These are phyloP conservation scores for Cyphomyrus plagiostoma DNA, from an alignment of 2,113 vertebrate species.

Conservation along the genomic window DNA sequence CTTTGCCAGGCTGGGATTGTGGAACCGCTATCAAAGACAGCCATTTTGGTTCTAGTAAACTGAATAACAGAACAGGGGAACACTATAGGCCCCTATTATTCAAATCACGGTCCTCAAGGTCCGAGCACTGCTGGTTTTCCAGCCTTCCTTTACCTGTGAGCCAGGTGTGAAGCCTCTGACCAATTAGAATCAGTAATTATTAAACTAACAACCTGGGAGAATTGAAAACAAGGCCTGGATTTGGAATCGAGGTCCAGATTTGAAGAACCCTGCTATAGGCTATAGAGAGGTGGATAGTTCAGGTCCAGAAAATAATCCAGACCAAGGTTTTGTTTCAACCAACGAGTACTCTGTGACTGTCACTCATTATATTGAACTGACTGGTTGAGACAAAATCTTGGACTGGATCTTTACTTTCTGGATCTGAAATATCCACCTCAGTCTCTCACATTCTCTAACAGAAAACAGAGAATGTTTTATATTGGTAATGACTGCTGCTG, in stretches of 20 bases:
- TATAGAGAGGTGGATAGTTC: neutral
- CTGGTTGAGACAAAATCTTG: neutral
- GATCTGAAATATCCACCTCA: neutral
- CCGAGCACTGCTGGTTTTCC: no score
- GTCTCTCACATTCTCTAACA: neutral
- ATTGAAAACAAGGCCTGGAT: no score
- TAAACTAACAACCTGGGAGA: no score
- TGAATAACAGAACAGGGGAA: neutral
- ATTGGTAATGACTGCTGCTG: neutral
- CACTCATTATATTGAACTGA: neutral
- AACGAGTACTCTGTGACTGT: neutral
- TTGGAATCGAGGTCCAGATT: no score
- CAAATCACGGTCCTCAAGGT: no score
- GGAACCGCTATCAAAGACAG: neutral
- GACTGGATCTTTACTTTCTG: neutral
- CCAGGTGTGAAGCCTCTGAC: no score
- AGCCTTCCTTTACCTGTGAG: no score
- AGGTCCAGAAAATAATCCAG: neutral
- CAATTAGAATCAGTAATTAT: no score
- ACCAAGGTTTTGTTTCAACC: neutral
- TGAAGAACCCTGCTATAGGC: neutral
- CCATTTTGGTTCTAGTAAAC: neutral
- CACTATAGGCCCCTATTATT: neutral
- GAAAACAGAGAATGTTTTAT: neutral
- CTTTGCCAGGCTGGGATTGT: neutral